These are phyloP conservation scores for Myxocyprinus asiaticus DNA, from an alignment of 2,113 vertebrate genomes.

Conservation along the genomic window DNA sequence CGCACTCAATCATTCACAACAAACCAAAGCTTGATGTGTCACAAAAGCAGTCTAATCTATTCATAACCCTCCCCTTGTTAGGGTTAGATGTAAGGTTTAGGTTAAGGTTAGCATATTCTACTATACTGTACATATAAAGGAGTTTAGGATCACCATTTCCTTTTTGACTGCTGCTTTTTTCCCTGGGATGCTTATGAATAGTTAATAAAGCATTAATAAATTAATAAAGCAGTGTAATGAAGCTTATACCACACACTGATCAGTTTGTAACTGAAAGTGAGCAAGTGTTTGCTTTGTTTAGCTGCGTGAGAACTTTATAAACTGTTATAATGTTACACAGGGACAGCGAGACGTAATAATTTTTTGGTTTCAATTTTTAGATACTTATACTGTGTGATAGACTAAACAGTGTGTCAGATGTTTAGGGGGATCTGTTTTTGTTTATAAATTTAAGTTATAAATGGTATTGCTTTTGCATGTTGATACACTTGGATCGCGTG, in stretches of 20 bases:
- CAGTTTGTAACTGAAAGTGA: slow-evolving; percentile 13
- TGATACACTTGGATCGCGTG: slow-evolving; percentile 12
- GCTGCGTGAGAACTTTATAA: too few relatives aligned
- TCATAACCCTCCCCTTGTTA: not conserved
- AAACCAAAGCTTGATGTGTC: not conserved
- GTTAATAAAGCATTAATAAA: slow-evolving; percentile 26
- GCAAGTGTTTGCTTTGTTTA: slow-evolving; percentile 25
- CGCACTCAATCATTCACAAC: slow-evolving; percentile 28
- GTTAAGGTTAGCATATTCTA: not conserved
- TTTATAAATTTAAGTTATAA: slow-evolving; percentile 23
- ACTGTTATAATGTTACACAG: slow-evolving; percentile 9
- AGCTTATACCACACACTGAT: not conserved
- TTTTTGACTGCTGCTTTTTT: not conserved
- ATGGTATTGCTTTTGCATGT: slow-evolving; percentile 13
- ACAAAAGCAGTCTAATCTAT: not conserved
- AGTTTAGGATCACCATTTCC: not conserved
- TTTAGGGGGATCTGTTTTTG: not conserved
- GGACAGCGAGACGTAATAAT: not conserved
- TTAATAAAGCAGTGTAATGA: not conserved
- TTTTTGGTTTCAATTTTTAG: slow-evolving; percentile 11
- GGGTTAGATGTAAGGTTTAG: not conserved
- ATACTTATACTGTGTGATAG: not conserved
- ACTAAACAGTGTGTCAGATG: slow-evolving; percentile 27
- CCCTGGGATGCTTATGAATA: slow-evolving; percentile 13
- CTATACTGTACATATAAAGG: too few relatives aligned